Conservation (phyloP, 2,113 vertebrate genomes). For the Nerophis lumbriciformis region DNA sequence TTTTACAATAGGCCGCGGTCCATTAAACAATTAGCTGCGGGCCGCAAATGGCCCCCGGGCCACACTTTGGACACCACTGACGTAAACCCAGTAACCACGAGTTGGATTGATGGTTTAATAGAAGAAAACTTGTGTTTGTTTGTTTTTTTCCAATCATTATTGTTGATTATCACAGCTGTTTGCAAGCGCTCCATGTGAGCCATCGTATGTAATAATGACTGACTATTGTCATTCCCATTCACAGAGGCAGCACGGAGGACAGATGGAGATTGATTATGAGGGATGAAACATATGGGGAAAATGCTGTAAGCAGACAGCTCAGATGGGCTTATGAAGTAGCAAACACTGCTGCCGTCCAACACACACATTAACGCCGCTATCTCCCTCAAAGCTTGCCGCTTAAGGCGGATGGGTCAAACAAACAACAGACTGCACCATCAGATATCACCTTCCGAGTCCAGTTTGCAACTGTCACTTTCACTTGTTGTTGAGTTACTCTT, state of each 20-base stretch:
- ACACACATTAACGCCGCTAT: not conserved
- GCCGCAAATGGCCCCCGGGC: too few relatives aligned
- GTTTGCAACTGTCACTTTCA: slow-evolving; percentile 8
- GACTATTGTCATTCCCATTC: slow-evolving; percentile 44
- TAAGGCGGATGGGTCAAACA: slow-evolving; percentile 1
- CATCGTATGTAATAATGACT: slow-evolving; percentile 51
- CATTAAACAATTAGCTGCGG: too few relatives aligned
- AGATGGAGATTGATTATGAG: slow-evolving; percentile 54
- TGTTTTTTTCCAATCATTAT: not conserved
- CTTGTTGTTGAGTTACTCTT: not conserved
- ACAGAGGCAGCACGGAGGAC: slow-evolving; percentile 41
- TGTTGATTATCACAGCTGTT: slow-evolving; percentile 31
- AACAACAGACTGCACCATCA: not conserved
- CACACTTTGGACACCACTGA: too few relatives aligned
- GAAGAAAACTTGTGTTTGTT: not conserved
- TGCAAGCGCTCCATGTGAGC: slow-evolving; percentile 50
- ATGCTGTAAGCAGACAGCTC: slow-evolving; percentile 37
- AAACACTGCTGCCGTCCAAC: slow-evolving; percentile 31
- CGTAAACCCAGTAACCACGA: not conserved
- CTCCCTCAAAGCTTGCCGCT: not conserved
- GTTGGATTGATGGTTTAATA: not conserved
- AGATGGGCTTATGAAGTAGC: slow-evolving; percentile 42
- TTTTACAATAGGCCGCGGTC: too few relatives aligned
- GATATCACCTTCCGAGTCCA: not conserved
- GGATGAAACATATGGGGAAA: slow-evolving; percentile 54